phyloP scores from a whole-genome alignment of 2,113 vertebrate species.

The Marcusenius ussheri region DNA sequence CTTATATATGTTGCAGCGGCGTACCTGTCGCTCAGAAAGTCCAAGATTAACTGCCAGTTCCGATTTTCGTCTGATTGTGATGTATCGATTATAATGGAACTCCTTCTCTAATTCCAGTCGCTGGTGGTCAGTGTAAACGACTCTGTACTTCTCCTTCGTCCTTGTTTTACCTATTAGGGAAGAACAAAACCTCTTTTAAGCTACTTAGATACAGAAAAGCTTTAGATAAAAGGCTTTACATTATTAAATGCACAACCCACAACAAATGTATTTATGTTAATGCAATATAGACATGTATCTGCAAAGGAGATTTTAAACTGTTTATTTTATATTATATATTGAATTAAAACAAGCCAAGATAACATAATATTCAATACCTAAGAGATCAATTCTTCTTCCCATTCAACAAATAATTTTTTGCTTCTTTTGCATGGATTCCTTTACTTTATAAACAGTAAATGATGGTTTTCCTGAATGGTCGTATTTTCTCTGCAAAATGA shows the following conservation, averaged over 20 bases:
- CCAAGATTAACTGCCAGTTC: conserved; percentile 84
- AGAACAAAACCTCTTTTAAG: neutral
- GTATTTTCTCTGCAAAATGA: neutral
- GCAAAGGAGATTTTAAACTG: neutral
- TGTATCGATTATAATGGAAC: conserved; percentile 93
- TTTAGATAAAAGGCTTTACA: neutral
- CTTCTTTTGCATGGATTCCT: neutral
- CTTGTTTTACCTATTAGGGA: conserved; percentile 80
- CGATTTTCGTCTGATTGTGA: conserved; percentile 85
- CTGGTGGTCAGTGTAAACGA: conserved; percentile 92
- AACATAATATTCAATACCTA: neutral
- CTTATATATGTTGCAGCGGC: neutral
- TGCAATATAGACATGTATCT: neutral
- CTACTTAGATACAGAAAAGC: neutral
- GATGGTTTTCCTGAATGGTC: neutral
- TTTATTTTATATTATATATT: neutral
- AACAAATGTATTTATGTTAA: neutral
- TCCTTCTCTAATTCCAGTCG: conserved; percentile 91
- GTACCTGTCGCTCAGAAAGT: conserved; percentile 93
- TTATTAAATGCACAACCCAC: neutral
- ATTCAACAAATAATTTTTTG: neutral
- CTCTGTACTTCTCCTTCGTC: conserved; percentile 93
- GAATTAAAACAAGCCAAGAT: neutral
- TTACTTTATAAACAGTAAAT: neutral
- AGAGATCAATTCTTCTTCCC: neutral